Evolutionary conservation across 2,797 vertebrate genomes (phyloP).

Genomic region (Karalla daura): DNA sequence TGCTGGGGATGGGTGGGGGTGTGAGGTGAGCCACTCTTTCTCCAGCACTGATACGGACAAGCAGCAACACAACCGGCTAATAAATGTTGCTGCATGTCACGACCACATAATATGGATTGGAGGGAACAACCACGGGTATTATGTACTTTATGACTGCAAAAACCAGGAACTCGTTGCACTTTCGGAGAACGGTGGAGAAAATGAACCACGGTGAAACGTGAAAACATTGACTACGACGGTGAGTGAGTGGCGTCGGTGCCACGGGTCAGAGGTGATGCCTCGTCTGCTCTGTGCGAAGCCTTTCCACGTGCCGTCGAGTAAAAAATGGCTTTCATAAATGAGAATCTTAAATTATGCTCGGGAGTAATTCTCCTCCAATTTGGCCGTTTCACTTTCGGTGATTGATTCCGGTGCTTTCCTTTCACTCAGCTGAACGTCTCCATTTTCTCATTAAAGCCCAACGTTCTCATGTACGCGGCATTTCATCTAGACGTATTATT

Average conservation of each 20-base stretch:
- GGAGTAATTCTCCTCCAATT: conserved; percentile 47
- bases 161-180: conserved; percentile 63
- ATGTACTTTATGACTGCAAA: conserved; percentile 54
- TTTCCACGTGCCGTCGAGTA: no score
- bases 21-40: conserved; percentile 17
- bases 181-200: conserved; percentile 65
- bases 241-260: conserved; percentile 49
- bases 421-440: conserved; percentile 18
- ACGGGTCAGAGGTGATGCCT: conserved; percentile 57
- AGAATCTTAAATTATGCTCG: conserved; percentile 4
- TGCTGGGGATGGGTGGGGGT: conserved; percentile 32
- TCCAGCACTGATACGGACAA: conserved; percentile 23
- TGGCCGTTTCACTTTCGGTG: conserved; percentile 27
- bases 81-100: conserved; percentile 51
- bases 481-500: conserved; percentile 34
- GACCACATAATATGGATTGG: conserved; percentile 60
- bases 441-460: conserved; percentile 37
- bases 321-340: conserved; percentile 64
- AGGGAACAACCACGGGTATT: conserved; percentile 47
- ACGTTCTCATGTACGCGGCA: conserved; percentile 1
- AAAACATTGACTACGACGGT: conserved; percentile 61
- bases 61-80: conserved; percentile 43
- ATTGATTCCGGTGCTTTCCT: conserved; percentile 45
- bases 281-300: conserved; percentile 42
- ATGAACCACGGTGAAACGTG: conserved; percentile 55